Conservation (phyloP, 1,140 invertebrate species). For the Drosophila micromelanica region DNA sequence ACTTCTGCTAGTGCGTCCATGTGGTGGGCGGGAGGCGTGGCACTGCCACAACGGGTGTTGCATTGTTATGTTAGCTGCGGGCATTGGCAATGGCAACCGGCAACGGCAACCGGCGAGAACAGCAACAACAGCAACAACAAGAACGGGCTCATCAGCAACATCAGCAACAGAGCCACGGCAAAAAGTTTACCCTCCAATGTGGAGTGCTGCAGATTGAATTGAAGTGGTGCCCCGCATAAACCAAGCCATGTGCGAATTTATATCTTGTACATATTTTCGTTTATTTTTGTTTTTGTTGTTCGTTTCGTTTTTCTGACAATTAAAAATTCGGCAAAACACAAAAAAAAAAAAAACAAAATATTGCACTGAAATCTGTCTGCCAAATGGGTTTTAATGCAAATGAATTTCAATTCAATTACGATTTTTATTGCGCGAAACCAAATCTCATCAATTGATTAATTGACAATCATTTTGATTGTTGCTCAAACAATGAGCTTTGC, state of each 20-base stretch:
- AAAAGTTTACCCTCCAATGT: constrained; percentile 32
- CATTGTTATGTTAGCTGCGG: constrained; percentile 40
- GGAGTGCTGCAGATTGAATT: constrained; percentile 14
- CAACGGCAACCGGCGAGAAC: constrained; percentile 14
- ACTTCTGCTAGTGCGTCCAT: constrained; percentile 30
- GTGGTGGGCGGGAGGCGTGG: not conserved
- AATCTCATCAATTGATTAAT: too few species aligned
- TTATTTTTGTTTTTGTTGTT: too few species aligned
- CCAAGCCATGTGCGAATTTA: constrained; percentile 34
- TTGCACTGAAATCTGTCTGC: constrained; percentile 18
- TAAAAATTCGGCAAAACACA: constrained; percentile 22
- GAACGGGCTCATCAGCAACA: not conserved
- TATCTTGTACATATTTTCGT: not conserved
- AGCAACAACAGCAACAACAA: constrained; percentile 1
- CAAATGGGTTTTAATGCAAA: constrained; percentile 16
- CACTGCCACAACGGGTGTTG: constrained; percentile 6
- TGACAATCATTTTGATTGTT: too few species aligned
- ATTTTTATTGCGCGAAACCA: not conserved
- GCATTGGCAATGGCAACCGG: constrained; percentile 20
- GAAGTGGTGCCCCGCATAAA: constrained; percentile 12
- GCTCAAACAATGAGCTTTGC: too few species aligned
- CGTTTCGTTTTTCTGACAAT: constrained; percentile 26
- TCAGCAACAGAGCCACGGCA: constrained; percentile 6
- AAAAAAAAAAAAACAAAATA: too few species aligned
- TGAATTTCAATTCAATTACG: constrained; percentile 9